Evolutionary conservation across 53 echinoderm and acorn worm species (phyloP).

Genomic region (Apostichopus leukothele): DNA sequence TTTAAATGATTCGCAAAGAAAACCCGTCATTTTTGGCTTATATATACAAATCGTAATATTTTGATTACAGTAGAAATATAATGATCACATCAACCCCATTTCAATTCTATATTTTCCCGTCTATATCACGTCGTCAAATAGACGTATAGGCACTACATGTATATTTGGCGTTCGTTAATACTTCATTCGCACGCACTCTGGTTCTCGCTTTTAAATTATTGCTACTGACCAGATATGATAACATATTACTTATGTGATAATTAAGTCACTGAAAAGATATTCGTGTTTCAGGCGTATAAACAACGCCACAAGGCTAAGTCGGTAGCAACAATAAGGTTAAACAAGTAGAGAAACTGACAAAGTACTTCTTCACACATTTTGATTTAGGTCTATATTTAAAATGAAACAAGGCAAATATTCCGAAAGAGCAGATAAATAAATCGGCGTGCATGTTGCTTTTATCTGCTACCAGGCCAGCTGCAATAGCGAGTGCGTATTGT

Average conservation of each 20-base stretch:
- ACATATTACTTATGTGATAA: conserved; percentile 7
- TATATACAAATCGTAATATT: too few relatives aligned
- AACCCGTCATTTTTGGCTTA: too few relatives aligned
- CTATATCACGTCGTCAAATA: not conserved
- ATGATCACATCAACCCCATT: too few relatives aligned
- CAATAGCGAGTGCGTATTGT: not conserved
- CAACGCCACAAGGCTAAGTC: not conserved
- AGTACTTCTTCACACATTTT: not conserved
- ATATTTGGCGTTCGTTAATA: not conserved
- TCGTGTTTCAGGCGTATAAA: conserved; percentile 3
- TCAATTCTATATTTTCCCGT: not conserved
- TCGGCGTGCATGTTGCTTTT: not conserved
- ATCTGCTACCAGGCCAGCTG: not conserved
- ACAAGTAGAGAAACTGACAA: not conserved
- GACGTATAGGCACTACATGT: not conserved
- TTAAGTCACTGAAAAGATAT: not conserved
- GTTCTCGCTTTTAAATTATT: too few relatives aligned
- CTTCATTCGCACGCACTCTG: not conserved
- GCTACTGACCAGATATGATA: not conserved
- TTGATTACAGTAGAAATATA: too few relatives aligned
- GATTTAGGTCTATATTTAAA: not conserved
- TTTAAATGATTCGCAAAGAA: too few relatives aligned
- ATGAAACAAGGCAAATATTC: not conserved
- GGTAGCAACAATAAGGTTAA: not conserved
- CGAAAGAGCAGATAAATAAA: not conserved